Evolutionary conservation across 2,888 invertebrate species (phyloP).

Genomic region (Folsomia candida): DNA sequence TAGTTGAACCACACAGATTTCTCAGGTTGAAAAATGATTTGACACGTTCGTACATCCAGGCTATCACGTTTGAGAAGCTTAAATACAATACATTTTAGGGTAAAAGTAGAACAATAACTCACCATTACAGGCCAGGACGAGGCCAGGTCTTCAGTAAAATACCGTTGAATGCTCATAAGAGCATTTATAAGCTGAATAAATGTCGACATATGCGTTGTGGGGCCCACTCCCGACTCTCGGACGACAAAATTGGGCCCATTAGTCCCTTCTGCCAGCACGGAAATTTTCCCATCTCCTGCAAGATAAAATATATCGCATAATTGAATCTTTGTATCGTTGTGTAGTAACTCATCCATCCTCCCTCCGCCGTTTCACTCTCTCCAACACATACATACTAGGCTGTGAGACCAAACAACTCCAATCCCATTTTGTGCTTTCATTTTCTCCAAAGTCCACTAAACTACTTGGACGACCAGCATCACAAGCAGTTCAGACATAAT

Average conservation of each 20-base stretch:
- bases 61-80: too few relatives aligned
- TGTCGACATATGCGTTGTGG: slow-evolving; percentile 49
- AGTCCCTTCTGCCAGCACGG: slow-evolving; percentile 47
- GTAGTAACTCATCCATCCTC: slow-evolving; percentile 13
- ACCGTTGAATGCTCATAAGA: slow-evolving; percentile 50
- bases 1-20: too few relatives aligned
- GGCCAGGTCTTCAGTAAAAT: slow-evolving; percentile 49
- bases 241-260: slow-evolving; percentile 50
- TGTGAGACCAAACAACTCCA: neutral
- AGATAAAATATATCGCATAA: slow-evolving; percentile 8
- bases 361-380: neutral
- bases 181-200: slow-evolving; percentile 50
- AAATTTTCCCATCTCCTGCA: slow-evolving; percentile 50
- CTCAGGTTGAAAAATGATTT: too few relatives aligned
- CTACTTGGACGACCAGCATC: neutral
- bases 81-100: too few relatives aligned
- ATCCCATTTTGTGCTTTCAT: neutral
- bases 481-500: neutral
- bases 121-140: slow-evolving; percentile 49
- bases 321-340: slow-evolving; percentile 4
- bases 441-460: neutral
- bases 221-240: slow-evolving; percentile 48
- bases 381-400: neutral
- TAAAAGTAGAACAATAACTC: too few relatives aligned
- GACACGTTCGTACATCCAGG: too few relatives aligned